A percentile compares a stretch with the other conserved stretches of the same genome.
These are phyloP conservation scores for Pristionchus fissidentatus DNA, from an alignment of 2,888 invertebrate species.

Conservation along the genomic window DNA sequence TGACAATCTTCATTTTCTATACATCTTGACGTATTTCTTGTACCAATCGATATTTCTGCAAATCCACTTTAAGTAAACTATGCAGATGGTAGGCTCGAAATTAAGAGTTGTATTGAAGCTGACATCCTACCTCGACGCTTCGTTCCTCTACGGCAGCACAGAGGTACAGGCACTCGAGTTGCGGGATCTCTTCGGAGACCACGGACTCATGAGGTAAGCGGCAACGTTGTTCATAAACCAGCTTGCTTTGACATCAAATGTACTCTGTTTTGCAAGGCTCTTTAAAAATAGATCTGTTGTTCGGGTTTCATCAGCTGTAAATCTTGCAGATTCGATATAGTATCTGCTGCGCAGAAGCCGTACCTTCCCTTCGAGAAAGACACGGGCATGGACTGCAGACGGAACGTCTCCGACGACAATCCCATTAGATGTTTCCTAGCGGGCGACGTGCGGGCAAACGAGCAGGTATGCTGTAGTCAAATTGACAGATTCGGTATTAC, in stretches of 20 bases:
- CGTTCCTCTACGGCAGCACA: conserved; percentile 95
- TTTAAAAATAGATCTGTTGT: not conserved
- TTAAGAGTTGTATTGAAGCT: conserved; percentile 80
- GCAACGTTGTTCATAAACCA: conserved; percentile 69
- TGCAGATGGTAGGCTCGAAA: not conserved
- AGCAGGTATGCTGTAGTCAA: conserved; percentile 52
- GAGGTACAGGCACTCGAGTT: conserved; percentile 78
- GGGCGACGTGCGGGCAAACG: conserved; percentile 88
- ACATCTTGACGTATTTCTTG: not conserved
- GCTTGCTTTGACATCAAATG: not conserved
- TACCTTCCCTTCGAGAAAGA: conserved; percentile 88
- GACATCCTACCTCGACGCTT: conserved; percentile 94
- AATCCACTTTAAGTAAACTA: too few relatives aligned
- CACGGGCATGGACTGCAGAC: conserved; percentile 32
- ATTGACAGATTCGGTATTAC: too few relatives aligned
- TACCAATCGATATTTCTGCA: not conserved
- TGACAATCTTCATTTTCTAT: not conserved
- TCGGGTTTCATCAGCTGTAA: not conserved
- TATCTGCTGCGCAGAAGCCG: conserved; percentile 80
- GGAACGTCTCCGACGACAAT: conserved; percentile 69
- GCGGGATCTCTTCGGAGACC: conserved; percentile 71
- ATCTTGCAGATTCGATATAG: conserved; percentile 69
- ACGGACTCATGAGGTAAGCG: conserved; percentile 75
- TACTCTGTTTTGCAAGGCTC: too few relatives aligned
- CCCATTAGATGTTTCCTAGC: conserved; percentile 91